A percentile compares a stretch with the other conserved stretches of the same genome.
phyloP scores from a whole-genome alignment of 2,113 vertebrate species.

The Cebidichthys violaceus region DNA sequence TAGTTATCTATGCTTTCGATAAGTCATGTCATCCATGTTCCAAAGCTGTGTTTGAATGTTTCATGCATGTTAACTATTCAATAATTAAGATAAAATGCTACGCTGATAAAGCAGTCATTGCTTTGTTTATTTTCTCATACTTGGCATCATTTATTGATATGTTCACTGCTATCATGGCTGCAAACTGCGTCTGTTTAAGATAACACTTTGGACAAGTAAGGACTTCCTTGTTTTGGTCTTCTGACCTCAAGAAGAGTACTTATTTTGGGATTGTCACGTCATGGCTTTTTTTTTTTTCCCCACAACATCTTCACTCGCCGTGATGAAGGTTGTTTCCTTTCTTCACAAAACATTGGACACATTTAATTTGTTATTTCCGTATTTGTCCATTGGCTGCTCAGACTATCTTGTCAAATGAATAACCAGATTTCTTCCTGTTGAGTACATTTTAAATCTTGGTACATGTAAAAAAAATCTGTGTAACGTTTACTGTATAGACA shows the following conservation, averaged over 20 bases:
- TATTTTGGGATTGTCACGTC: neutral
- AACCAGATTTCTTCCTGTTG: neutral
- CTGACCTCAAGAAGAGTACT: neutral
- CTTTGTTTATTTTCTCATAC: conserved; percentile 35
- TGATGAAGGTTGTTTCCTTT: neutral
- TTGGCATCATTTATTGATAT: neutral
- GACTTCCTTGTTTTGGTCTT: neutral
- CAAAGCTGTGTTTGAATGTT: conserved; percentile 50
- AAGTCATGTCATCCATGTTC: conserved; percentile 39
- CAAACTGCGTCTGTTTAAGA: neutral
- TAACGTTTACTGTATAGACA: too few relatives aligned
- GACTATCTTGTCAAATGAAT: neutral
- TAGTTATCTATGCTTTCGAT: conserved; percentile 36
- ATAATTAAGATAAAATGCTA: conserved; percentile 58
- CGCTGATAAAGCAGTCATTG: conserved; percentile 34
- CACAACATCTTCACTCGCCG: conserved; percentile 14
- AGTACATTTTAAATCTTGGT: too few relatives aligned
- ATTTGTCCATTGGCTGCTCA: conserved; percentile 6
- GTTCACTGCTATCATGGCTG: neutral
- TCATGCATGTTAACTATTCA: conserved; percentile 59
- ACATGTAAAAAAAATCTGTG: too few relatives aligned
- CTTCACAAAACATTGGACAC: neutral
- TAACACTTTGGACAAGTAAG: neutral
- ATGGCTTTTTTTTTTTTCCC: conserved; percentile 16
- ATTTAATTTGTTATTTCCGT: conserved; percentile 1